Evolutionary conservation across 2,113 vertebrate species (phyloP).

Genomic region (crab-eating macaque (Macaca fascicularis)): DNA sequence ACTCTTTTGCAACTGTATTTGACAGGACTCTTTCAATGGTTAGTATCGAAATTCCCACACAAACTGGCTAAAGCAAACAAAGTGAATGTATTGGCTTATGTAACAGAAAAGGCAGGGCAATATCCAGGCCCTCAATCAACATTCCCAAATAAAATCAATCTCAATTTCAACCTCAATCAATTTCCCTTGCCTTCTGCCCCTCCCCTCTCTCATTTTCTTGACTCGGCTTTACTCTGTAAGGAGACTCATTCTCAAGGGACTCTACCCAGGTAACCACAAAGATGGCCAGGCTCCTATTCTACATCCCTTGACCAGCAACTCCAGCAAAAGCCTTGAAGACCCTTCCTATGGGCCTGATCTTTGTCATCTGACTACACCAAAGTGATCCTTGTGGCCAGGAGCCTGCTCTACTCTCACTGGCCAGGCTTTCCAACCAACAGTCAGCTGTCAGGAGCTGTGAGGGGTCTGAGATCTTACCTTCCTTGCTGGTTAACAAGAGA

Average conservation of each 20-base stretch:
- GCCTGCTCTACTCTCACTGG: background rate
- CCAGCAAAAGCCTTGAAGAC: background rate
- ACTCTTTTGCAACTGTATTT: background rate
- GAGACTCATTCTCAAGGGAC: background rate
- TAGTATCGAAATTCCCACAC: background rate
- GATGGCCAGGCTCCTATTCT: background rate
- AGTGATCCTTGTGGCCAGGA: background rate
- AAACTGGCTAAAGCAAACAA: background rate
- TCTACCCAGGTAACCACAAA: background rate
- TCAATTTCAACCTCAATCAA: background rate
- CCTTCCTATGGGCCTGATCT: background rate
- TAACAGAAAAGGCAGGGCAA: background rate
- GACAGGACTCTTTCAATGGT: background rate
- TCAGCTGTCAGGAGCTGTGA: background rate
- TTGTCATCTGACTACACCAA: background rate
- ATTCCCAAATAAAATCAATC: background rate
- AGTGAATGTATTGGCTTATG: background rate
- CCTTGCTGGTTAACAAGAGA: background rate
- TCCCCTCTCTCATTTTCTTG: background rate
- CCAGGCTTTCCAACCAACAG: background rate
- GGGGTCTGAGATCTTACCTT: background rate
- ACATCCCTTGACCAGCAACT: background rate
- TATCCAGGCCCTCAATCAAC: background rate
- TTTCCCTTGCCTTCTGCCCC: background rate
- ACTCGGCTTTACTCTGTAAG: background rate